These are phyloP conservation scores for Danionella cerebrum DNA, from an alignment of 2,113 vertebrate genomes.

Conservation along the genomic window DNA sequence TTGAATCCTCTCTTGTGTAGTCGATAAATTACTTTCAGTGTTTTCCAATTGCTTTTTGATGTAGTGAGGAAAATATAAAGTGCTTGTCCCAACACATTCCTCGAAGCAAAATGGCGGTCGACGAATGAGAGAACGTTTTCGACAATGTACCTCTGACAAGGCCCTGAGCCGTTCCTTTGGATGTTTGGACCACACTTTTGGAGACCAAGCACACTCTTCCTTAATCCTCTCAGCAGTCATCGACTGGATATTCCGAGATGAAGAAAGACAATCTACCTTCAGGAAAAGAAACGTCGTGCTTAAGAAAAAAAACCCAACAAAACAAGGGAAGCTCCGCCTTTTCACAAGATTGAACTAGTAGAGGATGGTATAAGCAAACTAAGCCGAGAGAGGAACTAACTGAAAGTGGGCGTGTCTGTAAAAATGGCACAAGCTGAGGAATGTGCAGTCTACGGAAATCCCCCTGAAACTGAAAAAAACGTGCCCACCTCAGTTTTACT, in stretches of 20 bases:
- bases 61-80: constrained; percentile 18
- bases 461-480: constrained; percentile 27
- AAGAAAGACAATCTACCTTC: constrained; percentile 17
- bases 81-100: constrained; percentile 60
- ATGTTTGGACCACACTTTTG: constrained; percentile 39
- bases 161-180: neutral
- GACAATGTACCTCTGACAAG: too few relatives aligned
- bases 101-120: constrained; percentile 41
- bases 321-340: constrained; percentile 33
- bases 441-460: constrained; percentile 6
- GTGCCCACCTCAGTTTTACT: constrained; percentile 47
- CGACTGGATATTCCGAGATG: constrained; percentile 8
- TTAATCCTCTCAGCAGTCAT: constrained; percentile 23
- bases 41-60: constrained; percentile 32
- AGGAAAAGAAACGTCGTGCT: neutral
- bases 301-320: neutral
- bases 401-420: constrained; percentile 44
- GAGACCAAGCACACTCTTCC: constrained; percentile 30
- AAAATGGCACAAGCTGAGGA: constrained; percentile 34
- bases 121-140: constrained; percentile 14
- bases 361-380: constrained; percentile 3
- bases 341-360: constrained; percentile 5
- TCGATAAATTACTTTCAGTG: constrained; percentile 30
- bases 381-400: constrained; percentile 44
- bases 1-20: constrained; percentile 38